These are phyloP conservation scores for Trididemnum miniatum DNA, from an alignment of 23 tunicate species.

Conservation along the genomic window DNA sequence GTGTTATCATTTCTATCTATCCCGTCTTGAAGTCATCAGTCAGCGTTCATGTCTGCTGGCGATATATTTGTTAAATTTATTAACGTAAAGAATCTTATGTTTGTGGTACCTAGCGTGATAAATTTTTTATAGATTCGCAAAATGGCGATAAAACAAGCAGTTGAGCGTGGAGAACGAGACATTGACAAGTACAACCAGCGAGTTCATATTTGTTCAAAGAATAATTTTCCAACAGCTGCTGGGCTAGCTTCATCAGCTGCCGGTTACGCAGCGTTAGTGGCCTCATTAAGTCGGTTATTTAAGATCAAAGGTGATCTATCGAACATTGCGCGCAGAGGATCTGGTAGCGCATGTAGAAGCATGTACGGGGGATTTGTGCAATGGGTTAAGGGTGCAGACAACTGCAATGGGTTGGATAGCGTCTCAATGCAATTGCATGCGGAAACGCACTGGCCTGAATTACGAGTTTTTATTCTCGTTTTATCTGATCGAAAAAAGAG, in stretches of 20 bases:
- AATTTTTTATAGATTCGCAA: slow-evolving; percentile 40
- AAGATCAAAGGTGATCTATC: slow-evolving; percentile 60
- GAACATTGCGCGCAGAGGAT: slow-evolving; percentile 69
- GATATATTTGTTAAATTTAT: no score
- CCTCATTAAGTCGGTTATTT: slow-evolving; percentile 44
- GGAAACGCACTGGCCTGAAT: slow-evolving; percentile 84
- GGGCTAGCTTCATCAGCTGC: slow-evolving; percentile 95
- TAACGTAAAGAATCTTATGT: not conserved
- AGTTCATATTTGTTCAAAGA: slow-evolving; percentile 45
- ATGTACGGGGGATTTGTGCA: slow-evolving; percentile 87
- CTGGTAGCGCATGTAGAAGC: slow-evolving; percentile 92
- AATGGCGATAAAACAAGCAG: slow-evolving; percentile 52
- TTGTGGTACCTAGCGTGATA: not conserved
- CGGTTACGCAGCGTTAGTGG: slow-evolving; percentile 78
- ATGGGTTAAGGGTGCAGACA: slow-evolving; percentile 65
- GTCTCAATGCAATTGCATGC: slow-evolving; percentile 50
- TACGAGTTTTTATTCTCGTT: slow-evolving; percentile 73
- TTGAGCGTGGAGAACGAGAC: slow-evolving; percentile 18
- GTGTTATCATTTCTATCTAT: not conserved
- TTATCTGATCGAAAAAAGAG: slow-evolving; percentile 37
- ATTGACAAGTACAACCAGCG: slow-evolving; percentile 42
- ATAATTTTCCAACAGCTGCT: slow-evolving; percentile 92
- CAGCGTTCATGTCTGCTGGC: not conserved
- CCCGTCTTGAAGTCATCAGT: not conserved
- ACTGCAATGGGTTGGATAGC: slow-evolving; percentile 62